phyloP scores from a whole-genome alignment of 2,797 vertebrate species.

The Mormyrus hasselquistii region DNA sequence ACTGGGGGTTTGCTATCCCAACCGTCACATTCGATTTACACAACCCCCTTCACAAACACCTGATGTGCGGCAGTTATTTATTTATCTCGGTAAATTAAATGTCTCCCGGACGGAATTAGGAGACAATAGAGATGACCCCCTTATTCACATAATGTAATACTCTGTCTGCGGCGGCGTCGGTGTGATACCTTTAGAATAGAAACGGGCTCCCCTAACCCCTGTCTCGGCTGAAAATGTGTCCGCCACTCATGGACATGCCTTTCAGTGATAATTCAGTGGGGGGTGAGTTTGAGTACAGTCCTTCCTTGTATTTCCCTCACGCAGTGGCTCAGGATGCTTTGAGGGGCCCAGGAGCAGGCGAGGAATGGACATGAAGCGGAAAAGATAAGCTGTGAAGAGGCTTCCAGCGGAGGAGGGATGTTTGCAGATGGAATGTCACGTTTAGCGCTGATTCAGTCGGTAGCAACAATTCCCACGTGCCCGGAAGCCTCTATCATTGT shows the following conservation, averaged over 20 bases:
- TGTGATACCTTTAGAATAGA: conserved; percentile 56
- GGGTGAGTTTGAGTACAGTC: conserved; percentile 7
- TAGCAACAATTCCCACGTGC: not conserved
- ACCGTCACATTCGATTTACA: conserved; percentile 56
- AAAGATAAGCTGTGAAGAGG: conserved; percentile 40
- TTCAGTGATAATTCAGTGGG: conserved; percentile 20
- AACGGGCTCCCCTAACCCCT: conserved; percentile 48
- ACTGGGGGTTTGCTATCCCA: conserved; percentile 56
- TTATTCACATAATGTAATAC: conserved; percentile 71
- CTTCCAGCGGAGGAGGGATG: no score
- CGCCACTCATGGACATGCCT: not conserved
- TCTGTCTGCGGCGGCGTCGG: conserved; percentile 57
- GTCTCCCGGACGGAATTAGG: conserved; percentile 66
- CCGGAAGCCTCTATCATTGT: not conserved
- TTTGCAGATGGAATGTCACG: conserved; percentile 15
- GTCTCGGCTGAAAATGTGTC: not conserved
- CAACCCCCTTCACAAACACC: conserved; percentile 58
- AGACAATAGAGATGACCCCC: conserved; percentile 52
- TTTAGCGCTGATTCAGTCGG: not conserved
- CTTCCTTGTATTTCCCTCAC: not conserved
- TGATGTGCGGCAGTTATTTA: conserved; percentile 55
- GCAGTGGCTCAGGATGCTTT: conserved; percentile 28
- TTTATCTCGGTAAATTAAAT: conserved; percentile 69
- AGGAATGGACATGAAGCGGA: conserved; percentile 34
- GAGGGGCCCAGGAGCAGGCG: conserved; percentile 39